Evolutionary conservation across 2,797 vertebrate species (phyloP).

Genomic region (Microctenopoma stevenorrisi): DNA sequence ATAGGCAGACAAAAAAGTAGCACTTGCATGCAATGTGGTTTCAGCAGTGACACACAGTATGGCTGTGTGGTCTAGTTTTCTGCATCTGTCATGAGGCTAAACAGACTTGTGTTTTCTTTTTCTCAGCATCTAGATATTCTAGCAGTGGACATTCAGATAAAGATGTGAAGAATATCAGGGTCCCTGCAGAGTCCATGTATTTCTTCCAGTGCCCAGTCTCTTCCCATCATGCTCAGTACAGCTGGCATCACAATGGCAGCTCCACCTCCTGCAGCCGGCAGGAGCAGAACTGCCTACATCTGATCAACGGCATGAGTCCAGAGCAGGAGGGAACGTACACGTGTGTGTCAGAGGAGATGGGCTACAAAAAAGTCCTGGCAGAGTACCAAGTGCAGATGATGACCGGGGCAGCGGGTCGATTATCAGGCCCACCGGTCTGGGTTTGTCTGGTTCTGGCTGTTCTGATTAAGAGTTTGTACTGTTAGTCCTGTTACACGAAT

Average conservation of each 20-base stretch:
- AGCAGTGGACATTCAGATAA: rapidly evolving
- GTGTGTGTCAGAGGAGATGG: conserved; percentile 70
- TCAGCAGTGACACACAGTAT: no score
- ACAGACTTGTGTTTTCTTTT: background rate
- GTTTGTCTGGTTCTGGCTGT: conserved; percentile 36
- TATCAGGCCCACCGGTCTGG: conserved; percentile 7
- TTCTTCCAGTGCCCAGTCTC: conserved; percentile 65
- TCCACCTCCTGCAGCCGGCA: background rate
- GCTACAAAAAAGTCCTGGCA: conserved; percentile 25
- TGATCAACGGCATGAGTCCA: conserved; percentile 65
- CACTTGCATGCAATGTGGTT: background rate
- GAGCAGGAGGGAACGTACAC: conserved; percentile 54
- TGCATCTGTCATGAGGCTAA: background rate
- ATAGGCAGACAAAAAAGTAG: background rate
- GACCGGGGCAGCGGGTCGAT: background rate
- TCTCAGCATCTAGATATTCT: background rate
- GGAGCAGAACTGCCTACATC: conserved; percentile 53
- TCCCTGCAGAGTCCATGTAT: conserved; percentile 22
- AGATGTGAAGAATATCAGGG: rapidly evolving
- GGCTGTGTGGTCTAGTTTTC: background rate
- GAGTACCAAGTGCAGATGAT: conserved; percentile 28
- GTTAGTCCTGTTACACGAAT: background rate
- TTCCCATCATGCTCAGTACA: conserved; percentile 75
- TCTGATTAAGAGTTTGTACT: conserved; percentile 29
- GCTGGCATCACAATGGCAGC: conserved; percentile 46